Conservation (phyloP, 2,113 vertebrate genomes). For the Ptilorrhoa leucosticta region DNA sequence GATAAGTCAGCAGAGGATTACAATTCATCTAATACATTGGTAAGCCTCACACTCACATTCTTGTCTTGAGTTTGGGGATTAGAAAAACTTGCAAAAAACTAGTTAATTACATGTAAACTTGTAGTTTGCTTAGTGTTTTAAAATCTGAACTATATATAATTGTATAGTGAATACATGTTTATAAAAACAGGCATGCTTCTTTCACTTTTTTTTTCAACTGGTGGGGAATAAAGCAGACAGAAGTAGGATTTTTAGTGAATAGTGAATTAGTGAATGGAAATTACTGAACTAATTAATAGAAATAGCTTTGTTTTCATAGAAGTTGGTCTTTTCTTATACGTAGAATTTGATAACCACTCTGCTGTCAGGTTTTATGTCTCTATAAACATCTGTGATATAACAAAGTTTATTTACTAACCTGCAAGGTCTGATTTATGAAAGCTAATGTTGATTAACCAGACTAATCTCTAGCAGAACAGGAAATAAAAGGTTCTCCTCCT, state of each 20-base stretch:
- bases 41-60: conserved; percentile 67
- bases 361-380: background rate
- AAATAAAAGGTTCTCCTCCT: background rate
- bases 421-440: background rate
- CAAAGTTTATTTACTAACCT: background rate
- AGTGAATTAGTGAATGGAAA: background rate
- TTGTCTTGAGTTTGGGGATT: background rate
- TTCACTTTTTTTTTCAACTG: background rate
- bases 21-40: conserved; percentile 82
- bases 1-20: conserved; percentile 90
- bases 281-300: background rate
- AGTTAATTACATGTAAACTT: background rate
- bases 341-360: background rate
- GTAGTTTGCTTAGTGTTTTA: background rate
- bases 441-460: conserved; percentile 2
- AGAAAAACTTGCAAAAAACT: background rate
- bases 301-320: background rate
- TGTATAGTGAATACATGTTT: background rate
- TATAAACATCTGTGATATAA: background rate
- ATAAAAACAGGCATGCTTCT: background rate
- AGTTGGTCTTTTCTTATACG: background rate
- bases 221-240: background rate
- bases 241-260: background rate
- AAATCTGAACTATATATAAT: background rate
- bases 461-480: background rate